Base-by-base conservation (phyloP, 2,113 vertebrate species). In the Crotalus viridis region DNA sequence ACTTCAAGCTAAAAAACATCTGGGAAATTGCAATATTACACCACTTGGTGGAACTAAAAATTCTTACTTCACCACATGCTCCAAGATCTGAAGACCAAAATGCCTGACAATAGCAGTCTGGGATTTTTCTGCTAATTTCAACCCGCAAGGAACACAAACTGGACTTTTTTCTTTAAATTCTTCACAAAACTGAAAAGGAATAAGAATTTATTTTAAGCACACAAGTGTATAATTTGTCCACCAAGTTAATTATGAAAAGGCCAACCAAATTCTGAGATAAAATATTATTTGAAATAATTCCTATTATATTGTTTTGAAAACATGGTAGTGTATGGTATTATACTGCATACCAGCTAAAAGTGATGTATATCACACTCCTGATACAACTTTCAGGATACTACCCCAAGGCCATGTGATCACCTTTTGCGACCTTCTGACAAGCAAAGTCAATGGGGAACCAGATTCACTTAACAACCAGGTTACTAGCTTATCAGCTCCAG, bases 51-150 rank as follows among this genome's bases (percentile, higher is more conserved):
- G 0, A 1, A 28, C 64, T 19, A 1, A 74, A 81, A 26, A 33
- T 93, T 89, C 99, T 98, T 97, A 99, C 99, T 99, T 99, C 96
- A 99, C 98, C 93, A 99, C 98, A 85, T 99, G 99, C 95, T 99
- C 99, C 97, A 99, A 94, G 92, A 99, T 98, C 97, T 99, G 99
- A 96, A 99, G 98, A 89, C 99, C 99, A 94, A 99, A 99, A 97
- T 99, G 99, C 97, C 99, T 98, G 95, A 99, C 98, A 92, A 99
- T 98, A 92, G 99, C 98, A 9, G 98, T 96, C 85, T 99, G 99
- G 2, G 98, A 98, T 98, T 98, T 99, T 95, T 99, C 99, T 0
- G 99, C 98, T 95, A 99, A 95, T 95, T 97, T 98, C 95, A 99
- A 97, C 92, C 99, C 99, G 95, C 99, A 99, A 57, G 98, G 98